Base-by-base conservation (phyloP, 2,113 vertebrate genomes). In the Delphinapterus leucas region DNA sequence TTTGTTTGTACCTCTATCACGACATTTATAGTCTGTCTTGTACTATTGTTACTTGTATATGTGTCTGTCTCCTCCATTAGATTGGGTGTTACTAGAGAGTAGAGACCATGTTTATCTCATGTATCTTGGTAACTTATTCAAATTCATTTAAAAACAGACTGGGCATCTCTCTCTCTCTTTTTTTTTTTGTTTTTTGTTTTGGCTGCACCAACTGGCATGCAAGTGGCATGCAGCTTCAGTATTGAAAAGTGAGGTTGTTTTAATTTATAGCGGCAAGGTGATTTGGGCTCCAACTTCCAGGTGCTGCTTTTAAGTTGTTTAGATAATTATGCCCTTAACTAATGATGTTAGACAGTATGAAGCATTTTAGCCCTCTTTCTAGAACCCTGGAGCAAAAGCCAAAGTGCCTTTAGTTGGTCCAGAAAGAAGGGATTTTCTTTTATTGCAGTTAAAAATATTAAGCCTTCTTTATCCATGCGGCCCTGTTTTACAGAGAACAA, bases 241-340 rank as follows among this genome's bases (percentile, higher is more conserved):
- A 89, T 15, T 95, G 77, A 76, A 82, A 95, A 97, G 89, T 95
- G 87, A 97, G 86, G 86, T 93, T 94, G 86, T 93, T 68, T 93
- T 93, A 85, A 96, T 97, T 96, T 95, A 95, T 3, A 82, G 68
- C 76, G 95, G 90, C 68, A 44, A 86, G 53, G 91, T 79, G 91
- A 85, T 88, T 97, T 97, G 92, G 49, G 44, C 41, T 67, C 18
- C 65, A 86, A 60, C 63, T 95, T 95, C 88, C 86, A 96, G 96
- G 63, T 97, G 93, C 60, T 96, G 21, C 47, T 95, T 93, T 96
- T 94, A 90, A 58, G 80, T 77, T 90, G 47, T 61, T 92, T 92
- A 71, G 87, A 73, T 93, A 74, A 86, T 95, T 92, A 28, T 55
- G 44, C 9, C 61, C 15, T 93, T 88, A 84, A 82, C 71, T 89